Percentiles rank a stretch among this genome's conserved stretches.
These are phyloP conservation scores for Drosophila simulans DNA, from an alignment of 1,140 invertebrate species.

Conservation along the genomic window DNA sequence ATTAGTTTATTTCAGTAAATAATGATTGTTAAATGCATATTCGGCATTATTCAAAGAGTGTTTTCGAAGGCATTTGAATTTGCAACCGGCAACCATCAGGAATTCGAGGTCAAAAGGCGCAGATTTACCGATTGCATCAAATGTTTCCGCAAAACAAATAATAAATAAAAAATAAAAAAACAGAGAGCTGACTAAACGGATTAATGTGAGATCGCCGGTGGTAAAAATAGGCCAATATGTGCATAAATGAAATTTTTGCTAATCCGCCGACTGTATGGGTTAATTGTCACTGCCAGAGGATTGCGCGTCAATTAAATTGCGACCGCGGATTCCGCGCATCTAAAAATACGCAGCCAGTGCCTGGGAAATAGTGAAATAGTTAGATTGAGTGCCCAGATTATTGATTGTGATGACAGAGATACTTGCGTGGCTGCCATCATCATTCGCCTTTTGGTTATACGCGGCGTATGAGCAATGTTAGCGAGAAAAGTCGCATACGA, in stretches of 20 bases:
- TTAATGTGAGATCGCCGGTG: slow-evolving; percentile 23
- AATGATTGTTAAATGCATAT: no score
- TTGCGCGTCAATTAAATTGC: slow-evolving; percentile 32
- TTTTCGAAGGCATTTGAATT: no score
- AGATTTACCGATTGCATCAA: background rate
- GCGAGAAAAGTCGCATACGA: background rate
- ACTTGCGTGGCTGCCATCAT: background rate
- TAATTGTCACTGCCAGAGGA: slow-evolving; percentile 27
- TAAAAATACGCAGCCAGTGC: slow-evolving; percentile 6
- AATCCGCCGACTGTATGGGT: slow-evolving; percentile 16
- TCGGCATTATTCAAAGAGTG: no score
- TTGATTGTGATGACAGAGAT: slow-evolving; percentile 7
- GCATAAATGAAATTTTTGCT: slow-evolving; percentile 32
- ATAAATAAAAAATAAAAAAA: background rate
- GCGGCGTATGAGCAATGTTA: slow-evolving; percentile 32
- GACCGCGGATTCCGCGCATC: slow-evolving; percentile 11
- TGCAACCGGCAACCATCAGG: no score
- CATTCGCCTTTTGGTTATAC: background rate
- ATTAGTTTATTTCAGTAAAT: no score
- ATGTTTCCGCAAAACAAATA: background rate
- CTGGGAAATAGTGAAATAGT: slow-evolving; percentile 9
- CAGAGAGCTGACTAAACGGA: slow-evolving; percentile 12
- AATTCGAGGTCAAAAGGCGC: slow-evolving; percentile 3
- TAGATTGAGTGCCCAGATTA: slow-evolving; percentile 20
- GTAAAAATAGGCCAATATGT: slow-evolving; percentile 43